A percentile compares a stretch with the other conserved stretches of the same genome.
Conservation (phyloP, 2,888 invertebrate genomes). For the Pterobdella sp. region DNA sequence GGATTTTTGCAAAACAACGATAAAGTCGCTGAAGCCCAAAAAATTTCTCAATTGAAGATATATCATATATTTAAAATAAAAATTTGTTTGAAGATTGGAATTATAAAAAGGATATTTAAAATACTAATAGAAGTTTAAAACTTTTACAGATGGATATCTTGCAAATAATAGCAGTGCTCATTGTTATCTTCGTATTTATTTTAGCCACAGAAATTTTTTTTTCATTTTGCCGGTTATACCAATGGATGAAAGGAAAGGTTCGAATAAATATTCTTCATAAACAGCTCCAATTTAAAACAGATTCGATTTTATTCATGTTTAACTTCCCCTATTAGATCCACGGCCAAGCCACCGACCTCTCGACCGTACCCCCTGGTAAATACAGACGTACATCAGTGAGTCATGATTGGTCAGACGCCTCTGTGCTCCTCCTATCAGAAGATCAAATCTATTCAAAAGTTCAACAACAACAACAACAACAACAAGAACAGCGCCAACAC, state of each 20-base stretch:
- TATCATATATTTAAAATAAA: not conserved
- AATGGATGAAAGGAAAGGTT: conserved; percentile 29
- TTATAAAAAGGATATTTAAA: too few relatives aligned
- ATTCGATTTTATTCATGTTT: not conserved
- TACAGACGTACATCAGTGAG: conserved; percentile 34
- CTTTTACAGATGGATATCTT: conserved; percentile 30
- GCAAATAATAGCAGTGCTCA: conserved; percentile 30
- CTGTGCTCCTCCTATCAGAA: not conserved
- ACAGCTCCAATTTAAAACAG: not conserved
- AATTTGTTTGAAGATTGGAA: not conserved
- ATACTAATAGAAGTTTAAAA: too few relatives aligned
- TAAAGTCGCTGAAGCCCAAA: too few relatives aligned
- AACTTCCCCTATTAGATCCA: conserved; percentile 12
- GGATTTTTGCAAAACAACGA: too few relatives aligned
- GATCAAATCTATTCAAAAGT: conserved; percentile 4
- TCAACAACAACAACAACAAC: conserved; percentile 10
- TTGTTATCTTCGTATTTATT: conserved; percentile 34
- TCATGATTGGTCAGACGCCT: conserved; percentile 33
- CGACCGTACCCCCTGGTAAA: conserved; percentile 33
- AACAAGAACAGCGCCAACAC: not conserved
- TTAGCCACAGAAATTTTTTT: conserved; percentile 34
- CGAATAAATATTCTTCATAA: not conserved
- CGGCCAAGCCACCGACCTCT: conserved; percentile 26
- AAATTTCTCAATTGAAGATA: too few relatives aligned
- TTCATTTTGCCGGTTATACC: conserved; percentile 31